A percentile compares a stretch with the other conserved stretches of the same genome.
Evolutionary conservation across 1,140 invertebrate species (phyloP).

Genomic region (Aphaenogaster ashmeadi): DNA sequence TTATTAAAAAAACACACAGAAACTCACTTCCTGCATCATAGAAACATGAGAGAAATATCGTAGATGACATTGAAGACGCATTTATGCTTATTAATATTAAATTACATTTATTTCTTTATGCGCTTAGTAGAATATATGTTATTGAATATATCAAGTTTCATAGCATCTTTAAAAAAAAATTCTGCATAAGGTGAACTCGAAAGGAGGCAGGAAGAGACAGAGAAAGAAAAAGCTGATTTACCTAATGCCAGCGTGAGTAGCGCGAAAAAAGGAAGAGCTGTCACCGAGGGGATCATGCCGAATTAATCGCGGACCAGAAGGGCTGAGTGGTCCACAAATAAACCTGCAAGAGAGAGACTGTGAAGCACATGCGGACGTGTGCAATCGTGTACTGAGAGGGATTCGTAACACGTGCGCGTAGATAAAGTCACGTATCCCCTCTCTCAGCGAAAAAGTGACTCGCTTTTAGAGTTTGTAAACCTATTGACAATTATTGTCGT

Average conservation of each 20-base stretch:
- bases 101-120: neutral
- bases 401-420: conserved; percentile 43
- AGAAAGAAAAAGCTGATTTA: neutral
- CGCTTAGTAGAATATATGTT: no score
- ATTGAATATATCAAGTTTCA: neutral
- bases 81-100: neutral
- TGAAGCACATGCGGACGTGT: conserved; percentile 21
- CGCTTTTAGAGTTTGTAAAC: conserved; percentile 5
- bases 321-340: conserved; percentile 29
- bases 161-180: neutral
- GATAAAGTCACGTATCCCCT: conserved; percentile 69
- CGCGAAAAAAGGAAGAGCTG: conserved; percentile 6
- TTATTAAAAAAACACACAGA: neutral
- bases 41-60: neutral
- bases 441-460: conserved; percentile 46
- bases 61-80: neutral
- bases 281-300: conserved; percentile 22
- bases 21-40: neutral
- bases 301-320: conserved; percentile 51
- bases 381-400: conserved; percentile 45
- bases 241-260: conserved; percentile 19
- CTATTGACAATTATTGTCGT: neutral
- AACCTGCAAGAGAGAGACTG: conserved; percentile 1
- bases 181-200: neutral
- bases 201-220: neutral